Evolutionary conservation across 2,113 vertebrate species (phyloP).

Genomic region (Opisthocomus hoazin): DNA sequence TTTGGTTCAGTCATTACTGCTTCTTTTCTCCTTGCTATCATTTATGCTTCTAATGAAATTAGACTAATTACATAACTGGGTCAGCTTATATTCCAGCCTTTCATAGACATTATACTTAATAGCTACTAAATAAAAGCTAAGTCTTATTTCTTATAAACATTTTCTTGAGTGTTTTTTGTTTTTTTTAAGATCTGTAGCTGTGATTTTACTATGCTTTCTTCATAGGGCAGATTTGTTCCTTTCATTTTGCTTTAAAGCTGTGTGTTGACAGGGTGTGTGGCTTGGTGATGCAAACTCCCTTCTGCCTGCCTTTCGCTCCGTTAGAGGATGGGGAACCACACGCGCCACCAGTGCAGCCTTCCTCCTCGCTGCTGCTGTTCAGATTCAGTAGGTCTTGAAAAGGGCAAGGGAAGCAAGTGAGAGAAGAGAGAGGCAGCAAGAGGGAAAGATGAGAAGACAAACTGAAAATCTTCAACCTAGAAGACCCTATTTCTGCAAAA

Average conservation of each 20-base stretch:
- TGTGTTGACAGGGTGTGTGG: not conserved
- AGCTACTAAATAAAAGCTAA: not conserved
- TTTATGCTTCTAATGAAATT: not conserved
- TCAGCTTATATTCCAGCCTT: not conserved
- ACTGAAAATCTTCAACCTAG: not conserved
- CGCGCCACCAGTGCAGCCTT: accelerated
- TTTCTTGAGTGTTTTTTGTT: not conserved
- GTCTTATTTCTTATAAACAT: not conserved
- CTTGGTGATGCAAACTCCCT: not conserved
- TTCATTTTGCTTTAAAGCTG: not conserved
- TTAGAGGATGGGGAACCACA: not conserved
- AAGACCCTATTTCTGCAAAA: not conserved
- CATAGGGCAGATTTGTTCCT: not conserved
- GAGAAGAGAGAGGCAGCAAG: not conserved
- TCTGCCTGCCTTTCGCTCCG: not conserved
- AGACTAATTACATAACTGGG: not conserved
- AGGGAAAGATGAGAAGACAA: not conserved
- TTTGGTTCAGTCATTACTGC: not conserved
- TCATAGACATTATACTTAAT: not conserved
- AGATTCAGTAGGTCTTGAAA: not conserved
- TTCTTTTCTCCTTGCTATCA: not conserved
- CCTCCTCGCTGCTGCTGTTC: not conserved
- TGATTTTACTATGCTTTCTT: not conserved
- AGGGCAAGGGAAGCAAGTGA: not conserved
- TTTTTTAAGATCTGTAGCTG: not conserved